phyloP scores from a whole-genome alignment of 2,888 invertebrate species.

The Xestia sexstrigata region DNA sequence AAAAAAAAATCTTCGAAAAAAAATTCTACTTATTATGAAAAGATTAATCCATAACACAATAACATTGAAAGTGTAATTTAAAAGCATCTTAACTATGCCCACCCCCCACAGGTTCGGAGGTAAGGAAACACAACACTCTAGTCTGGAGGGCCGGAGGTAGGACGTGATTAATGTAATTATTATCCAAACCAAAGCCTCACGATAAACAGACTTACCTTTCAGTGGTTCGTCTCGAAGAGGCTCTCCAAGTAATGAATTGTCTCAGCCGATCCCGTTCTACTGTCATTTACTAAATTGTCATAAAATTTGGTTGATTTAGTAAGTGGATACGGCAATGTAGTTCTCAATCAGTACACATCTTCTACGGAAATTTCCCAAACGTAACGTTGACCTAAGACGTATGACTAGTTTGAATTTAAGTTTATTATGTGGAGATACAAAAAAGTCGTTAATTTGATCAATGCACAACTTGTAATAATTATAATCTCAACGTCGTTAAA shows the following conservation, averaged over 20 bases:
- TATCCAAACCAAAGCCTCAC: conserved; percentile 23
- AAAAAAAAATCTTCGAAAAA: no score
- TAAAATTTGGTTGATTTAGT: not conserved
- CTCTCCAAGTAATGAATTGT: conserved; percentile 41
- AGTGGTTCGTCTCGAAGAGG: conserved; percentile 24
- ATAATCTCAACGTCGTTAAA: no score
- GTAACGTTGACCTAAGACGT: no score
- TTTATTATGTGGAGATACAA: no score
- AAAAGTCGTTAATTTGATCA: no score
- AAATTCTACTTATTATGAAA: no score
- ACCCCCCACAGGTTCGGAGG: not conserved
- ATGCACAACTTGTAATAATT: no score
- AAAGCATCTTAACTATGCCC: conserved; percentile 3
- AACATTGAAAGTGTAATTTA: conserved; percentile 4
- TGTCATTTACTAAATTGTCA: conserved; percentile 9
- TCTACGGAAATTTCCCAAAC: not conserved
- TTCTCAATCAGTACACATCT: not conserved
- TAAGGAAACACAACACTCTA: conserved; percentile 14
- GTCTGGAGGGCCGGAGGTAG: not conserved
- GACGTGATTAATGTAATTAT: conserved; percentile 38
- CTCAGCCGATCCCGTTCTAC: conserved; percentile 5
- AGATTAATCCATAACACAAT: no score
- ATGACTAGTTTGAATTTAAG: not conserved
- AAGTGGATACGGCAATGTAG: not conserved
- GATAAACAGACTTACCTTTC: conserved; percentile 20